These are phyloP conservation scores for Laspeyria flexula DNA, from an alignment of 2,888 invertebrate genomes.

Conservation along the genomic window DNA sequence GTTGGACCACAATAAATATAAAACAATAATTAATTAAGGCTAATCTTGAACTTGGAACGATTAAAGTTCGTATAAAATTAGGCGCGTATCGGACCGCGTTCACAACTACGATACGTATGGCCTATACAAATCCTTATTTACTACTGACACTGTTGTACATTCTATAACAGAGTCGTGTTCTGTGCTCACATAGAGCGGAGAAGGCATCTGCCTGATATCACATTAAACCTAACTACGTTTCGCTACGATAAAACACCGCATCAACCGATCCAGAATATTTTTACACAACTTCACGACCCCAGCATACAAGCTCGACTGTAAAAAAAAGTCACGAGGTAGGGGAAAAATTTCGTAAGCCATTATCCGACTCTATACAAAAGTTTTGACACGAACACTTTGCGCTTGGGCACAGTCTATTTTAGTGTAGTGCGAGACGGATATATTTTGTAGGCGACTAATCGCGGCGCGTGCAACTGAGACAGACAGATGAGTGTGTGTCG, in stretches of 20 bases:
- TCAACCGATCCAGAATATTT: slow-evolving; percentile 73
- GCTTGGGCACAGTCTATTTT: slow-evolving; percentile 86
- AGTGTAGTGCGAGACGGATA: slow-evolving; percentile 78
- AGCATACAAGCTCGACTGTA: slow-evolving; percentile 79
- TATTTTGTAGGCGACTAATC: slow-evolving; percentile 63
- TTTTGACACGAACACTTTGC: slow-evolving; percentile 86
- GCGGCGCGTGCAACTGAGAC: slow-evolving; percentile 68
- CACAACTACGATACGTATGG: slow-evolving; percentile 82
- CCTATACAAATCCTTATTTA: slow-evolving; percentile 86
- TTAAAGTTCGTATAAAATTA: slow-evolving; percentile 58
- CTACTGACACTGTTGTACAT: slow-evolving; percentile 85
- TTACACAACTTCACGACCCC: slow-evolving; percentile 82
- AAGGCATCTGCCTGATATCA: slow-evolving; percentile 72
- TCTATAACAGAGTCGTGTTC: slow-evolving; percentile 75
- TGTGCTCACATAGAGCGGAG: slow-evolving; percentile 74
- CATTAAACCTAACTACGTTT: slow-evolving; percentile 68
- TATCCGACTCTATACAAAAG: slow-evolving; percentile 81
- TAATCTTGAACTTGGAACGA: slow-evolving; percentile 48
- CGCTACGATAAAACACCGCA: slow-evolving; percentile 69
- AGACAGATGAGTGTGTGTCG: slow-evolving; percentile 78
- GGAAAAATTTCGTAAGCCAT: slow-evolving; percentile 85
- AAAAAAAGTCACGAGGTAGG: slow-evolving; percentile 83
- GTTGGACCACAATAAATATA: slow-evolving; percentile 65
- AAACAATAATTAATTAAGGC: slow-evolving; percentile 42
- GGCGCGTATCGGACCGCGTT: slow-evolving; percentile 61